A percentile compares a stretch with the other conserved stretches of the same genome.
phyloP scores from a whole-genome alignment of 2,113 vertebrate genomes.

The Passer domesticus region DNA sequence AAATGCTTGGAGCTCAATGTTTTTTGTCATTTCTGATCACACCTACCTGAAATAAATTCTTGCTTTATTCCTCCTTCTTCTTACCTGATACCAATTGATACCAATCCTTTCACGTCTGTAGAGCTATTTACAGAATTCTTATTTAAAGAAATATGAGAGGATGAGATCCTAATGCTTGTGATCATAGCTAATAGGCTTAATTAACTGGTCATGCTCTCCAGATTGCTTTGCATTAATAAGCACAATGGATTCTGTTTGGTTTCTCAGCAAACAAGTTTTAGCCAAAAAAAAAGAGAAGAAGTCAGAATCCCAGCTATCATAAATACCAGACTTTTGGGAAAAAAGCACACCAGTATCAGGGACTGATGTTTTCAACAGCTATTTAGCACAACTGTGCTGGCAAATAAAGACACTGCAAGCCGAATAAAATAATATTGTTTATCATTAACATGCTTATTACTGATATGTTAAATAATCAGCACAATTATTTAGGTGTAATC shows the following conservation, averaged over 20 bases:
- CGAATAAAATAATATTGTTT: not conserved
- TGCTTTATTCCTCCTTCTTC: not conserved
- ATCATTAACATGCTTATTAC: not conserved
- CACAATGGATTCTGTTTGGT: not conserved
- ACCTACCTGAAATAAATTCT: not conserved
- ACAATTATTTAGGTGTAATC: not conserved
- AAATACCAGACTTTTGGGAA: not conserved
- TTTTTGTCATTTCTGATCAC: not conserved
- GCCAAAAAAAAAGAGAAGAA: not conserved
- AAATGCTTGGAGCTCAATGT: not conserved
- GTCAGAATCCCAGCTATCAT: not conserved
- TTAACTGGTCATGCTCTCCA: not conserved
- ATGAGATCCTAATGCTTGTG: not conserved
- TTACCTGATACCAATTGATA: not conserved
- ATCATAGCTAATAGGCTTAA: not conserved
- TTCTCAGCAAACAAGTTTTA: not conserved
- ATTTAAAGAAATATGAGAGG: not conserved
- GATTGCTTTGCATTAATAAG: not conserved
- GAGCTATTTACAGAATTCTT: not conserved
- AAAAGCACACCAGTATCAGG: accelerated
- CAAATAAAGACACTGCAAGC: not conserved
- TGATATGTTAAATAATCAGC: not conserved
- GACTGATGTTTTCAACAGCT: not conserved
- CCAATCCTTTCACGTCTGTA: accelerated
- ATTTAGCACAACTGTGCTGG: not conserved